Base-by-base conservation (phyloP, 2,113 vertebrate species). In the Crotalus horridus region DNA sequence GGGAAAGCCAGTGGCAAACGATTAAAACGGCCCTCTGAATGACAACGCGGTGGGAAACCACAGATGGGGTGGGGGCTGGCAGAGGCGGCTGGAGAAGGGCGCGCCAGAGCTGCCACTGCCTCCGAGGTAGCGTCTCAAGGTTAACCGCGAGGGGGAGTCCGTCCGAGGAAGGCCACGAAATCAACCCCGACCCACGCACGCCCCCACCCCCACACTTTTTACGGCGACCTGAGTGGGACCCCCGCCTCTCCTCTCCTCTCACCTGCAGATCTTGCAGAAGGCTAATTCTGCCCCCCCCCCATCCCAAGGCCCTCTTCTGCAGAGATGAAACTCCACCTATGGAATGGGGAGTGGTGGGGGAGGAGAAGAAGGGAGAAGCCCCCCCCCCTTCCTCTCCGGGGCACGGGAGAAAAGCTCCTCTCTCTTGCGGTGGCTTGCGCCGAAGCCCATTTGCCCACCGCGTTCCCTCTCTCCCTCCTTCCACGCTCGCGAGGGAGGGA, bases 131-230 rank as follows among this genome's bases (percentile, higher is more conserved):
- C 29, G 21, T 26, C 81, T 89, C 91, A 92, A 92, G 91, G 91
- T 92, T 56, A 92, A 81, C 64, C 91, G 46, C 91, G 91, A 92
- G 91, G 59, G 86, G 91, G 91, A 87, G 91, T 87, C 56, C 17
- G 20, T 58, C 46, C 43, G 43, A 23, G 43, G 43, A 46, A 48
- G 10, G 55, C 46, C 61, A 69, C 91, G 11, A 39, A 23, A 9
- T 54, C 91, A 74, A 74, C 48, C 91, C 91, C 74, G 69, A 92
- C 91, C 91, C 91, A 88, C n/a, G 39, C 81, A 23, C 51, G 23
- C 59, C 91, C 89, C 48, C 91, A n/a, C 26, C 64, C 69, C 17
- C 9, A 9, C 29, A 39, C 24, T 90, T 54, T 21, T 24, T 15
- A n/a, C 46, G 59, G 69, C 6, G 33, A 81, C 33, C n/a, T 81